phyloP scores from a whole-genome alignment of 2,888 invertebrate species.

The Sipha maydis region DNA sequence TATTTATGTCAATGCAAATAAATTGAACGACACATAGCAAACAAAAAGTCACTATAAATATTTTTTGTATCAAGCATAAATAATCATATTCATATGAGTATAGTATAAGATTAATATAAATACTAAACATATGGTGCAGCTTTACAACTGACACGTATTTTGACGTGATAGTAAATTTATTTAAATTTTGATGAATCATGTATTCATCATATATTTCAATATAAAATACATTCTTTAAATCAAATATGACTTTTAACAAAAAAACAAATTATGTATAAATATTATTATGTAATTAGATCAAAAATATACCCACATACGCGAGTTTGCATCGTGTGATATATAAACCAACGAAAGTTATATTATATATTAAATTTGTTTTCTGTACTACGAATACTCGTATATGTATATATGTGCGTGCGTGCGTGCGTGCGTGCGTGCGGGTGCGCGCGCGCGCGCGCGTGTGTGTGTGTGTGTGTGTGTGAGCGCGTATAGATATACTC shows the following conservation, averaged over 20 bases:
- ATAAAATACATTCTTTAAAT: not conserved
- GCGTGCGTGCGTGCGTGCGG: not conserved
- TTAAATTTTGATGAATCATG: too few species aligned
- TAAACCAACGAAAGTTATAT: not conserved
- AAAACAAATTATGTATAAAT: not conserved
- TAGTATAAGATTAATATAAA: not conserved
- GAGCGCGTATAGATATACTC: not conserved
- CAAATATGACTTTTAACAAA: not conserved
- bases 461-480: not conserved
- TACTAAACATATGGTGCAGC: not conserved
- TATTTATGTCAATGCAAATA: too few species aligned
- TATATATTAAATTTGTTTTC: not conserved
- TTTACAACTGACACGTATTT: not conserved
- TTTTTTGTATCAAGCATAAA: too few species aligned
- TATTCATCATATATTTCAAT: not conserved
- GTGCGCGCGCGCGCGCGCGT: too few species aligned
- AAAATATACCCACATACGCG: not conserved
- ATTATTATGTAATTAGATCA: conserved; percentile 14
- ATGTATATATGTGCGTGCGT: not conserved
- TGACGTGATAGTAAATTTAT: not conserved
- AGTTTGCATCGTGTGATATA: not conserved
- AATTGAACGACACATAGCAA: too few species aligned
- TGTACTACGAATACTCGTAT: not conserved
- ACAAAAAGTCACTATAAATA: too few species aligned
- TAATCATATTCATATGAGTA: too few species aligned